Evolutionary conservation across 1,140 invertebrate species (phyloP), one percentile per base, ranked within the genome.

Genomic region (Babylonia areolata): DNA sequence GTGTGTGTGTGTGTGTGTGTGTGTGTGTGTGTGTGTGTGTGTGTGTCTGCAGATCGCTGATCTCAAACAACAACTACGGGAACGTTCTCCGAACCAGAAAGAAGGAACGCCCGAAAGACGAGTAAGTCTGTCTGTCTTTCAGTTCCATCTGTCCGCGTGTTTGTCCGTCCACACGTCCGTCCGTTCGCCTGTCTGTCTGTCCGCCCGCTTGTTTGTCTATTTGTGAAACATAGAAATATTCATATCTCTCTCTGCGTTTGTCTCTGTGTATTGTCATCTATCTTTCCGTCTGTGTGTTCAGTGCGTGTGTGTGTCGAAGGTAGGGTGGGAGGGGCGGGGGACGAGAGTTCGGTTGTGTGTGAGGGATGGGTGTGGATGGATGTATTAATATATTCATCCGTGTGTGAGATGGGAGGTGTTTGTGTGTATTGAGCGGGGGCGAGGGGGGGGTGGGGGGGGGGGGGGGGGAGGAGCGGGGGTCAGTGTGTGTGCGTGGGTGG

Each of bases 241-340:
- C 28, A 64, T 81, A 6, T 42, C 79, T 81, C 39, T 46, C 40
- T 42, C 79, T 11, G 9, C n/a, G 37, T 81, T 39, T 81, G 20
- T 81, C 42, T 51, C 80, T 51, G n/a, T 81, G 17, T 81, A 5
- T 81, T 40, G 28, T 15, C 31, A 20, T 51, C 42, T 51, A 9
- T 81, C 80, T 81, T 12, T 81, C 80, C 51, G 39, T 81, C 39
- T 81, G 39, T 81, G n/a, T n/a, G n/a, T n/a, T n/a, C 78, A 17
- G 33, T 80, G 12, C 37, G 33, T 80, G 33, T 80, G 33, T 80
- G 33, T 80, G 33, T 80, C 78, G 9, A 51, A n/a, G n/a, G n/a
- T n/a, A n/a, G n/a, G n/a, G n/a, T n/a, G n/a, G n/a, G n/a, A n/a
- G n/a, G n/a, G n/a, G n/a, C n/a, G n/a, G n/a, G n/a, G n/a, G 6